Base-by-base conservation (phyloP, 2,888 invertebrate species). In the Phaedon cochleariae region DNA sequence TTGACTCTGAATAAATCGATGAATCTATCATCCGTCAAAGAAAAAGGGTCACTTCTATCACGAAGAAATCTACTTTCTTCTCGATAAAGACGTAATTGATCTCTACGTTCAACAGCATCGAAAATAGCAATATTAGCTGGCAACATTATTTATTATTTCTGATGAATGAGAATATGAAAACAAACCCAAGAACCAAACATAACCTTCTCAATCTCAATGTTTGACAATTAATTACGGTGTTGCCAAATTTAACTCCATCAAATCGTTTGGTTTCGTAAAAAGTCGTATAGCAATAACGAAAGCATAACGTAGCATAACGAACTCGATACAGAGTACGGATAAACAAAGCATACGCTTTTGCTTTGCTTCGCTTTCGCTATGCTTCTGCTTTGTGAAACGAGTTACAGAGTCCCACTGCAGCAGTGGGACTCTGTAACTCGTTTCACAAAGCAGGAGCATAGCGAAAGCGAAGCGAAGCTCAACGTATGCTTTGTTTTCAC, bases 251-350 rank as follows among this genome's bases (percentile, higher is more conserved):
- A 34, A 34, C 31, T 10, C 6, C 31, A 34, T 34, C 31, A 34
- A 9, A 34, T 49, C 17, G 49, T 49, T 2, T 21, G 10, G 18
- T 21, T 20, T 49, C 49, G 49, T 49, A 49, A n/a, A 22, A 49
- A 49, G 49, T 18, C 49, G 49, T 21, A 49, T 5, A 9, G 15
- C 49, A 15, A 20, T 49, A 21, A 21, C 49, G 49, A 49, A 49
- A 49, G 49, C 21, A 49, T 49, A 49, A 49, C 49, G 49, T n/a
- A 49, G 49, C 49, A 49, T 49, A 49, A 49, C 49, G 49, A 49
- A 49, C 20, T 49, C 17, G 49, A 49, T 49, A 49, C 49, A 20
- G 49, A 17, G 49, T 49, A 49, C 49, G 49, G 9, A 49, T n/a
- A 18, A 49, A 21, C 49, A 22, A 20, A 49, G 49, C 21, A 15